A percentile compares a stretch with the other conserved stretches of the same genome.
These are phyloP conservation scores for Cantharis rufa DNA, from an alignment of 2,888 invertebrate genomes.

Conservation along the genomic window DNA sequence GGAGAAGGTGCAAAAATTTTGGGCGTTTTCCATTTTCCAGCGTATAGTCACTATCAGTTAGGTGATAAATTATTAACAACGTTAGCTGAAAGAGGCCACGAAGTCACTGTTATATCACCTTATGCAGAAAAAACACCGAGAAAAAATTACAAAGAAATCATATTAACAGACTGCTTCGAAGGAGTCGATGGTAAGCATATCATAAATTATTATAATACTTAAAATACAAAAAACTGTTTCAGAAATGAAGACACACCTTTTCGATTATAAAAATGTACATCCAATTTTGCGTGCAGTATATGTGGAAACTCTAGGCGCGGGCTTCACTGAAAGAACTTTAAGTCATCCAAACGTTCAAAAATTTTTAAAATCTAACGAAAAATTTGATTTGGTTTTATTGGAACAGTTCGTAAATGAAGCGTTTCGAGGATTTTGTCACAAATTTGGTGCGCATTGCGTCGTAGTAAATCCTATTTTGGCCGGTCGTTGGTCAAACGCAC, in stretches of 20 bases:
- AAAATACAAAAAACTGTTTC: background rate
- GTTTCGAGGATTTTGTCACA: constrained; percentile 49
- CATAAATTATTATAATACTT: background rate
- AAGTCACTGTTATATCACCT: constrained; percentile 47
- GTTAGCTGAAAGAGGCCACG: constrained; percentile 50
- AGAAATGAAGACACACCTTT: background rate
- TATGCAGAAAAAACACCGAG: constrained; percentile 43
- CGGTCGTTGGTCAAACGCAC: constrained; percentile 55
- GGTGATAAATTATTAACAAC: constrained; percentile 37
- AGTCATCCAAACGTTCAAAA: constrained; percentile 41
- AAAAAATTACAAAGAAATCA: constrained; percentile 44
- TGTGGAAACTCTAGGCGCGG: background rate
- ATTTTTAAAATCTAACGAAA: constrained; percentile 44
- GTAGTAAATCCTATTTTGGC: constrained; percentile 55
- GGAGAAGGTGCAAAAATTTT: constrained; percentile 31
- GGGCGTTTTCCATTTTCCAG: constrained; percentile 39
- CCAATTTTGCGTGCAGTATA: background rate
- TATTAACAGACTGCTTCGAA: background rate
- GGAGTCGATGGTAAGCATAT: background rate
- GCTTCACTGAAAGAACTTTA: constrained; percentile 17
- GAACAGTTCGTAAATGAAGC: constrained; percentile 60
- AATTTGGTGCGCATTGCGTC: constrained; percentile 50
- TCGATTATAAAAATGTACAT: background rate
- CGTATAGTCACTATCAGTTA: constrained; percentile 39
- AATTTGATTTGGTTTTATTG: constrained; percentile 53